phyloP scores from a whole-genome alignment of 2,797 vertebrate genomes.

The Synanceia verrucosa region DNA sequence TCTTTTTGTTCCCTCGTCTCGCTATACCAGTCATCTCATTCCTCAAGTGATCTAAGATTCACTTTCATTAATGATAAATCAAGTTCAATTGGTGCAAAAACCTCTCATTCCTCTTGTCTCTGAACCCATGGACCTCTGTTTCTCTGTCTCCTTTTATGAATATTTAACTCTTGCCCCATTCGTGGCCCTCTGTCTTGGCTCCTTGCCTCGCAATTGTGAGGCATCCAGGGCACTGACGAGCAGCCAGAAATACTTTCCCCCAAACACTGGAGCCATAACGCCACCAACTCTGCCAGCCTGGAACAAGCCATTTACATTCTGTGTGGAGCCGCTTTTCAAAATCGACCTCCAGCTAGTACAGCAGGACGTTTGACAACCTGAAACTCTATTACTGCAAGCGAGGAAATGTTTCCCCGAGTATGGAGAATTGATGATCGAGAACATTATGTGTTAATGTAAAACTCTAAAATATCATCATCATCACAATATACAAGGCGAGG shows the following conservation, averaged over 20 bases:
- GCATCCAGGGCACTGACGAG: conserved; percentile 34
- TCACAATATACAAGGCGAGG: not conserved
- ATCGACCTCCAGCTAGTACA: conserved; percentile 15
- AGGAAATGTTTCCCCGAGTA: not conserved
- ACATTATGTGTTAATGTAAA: not conserved
- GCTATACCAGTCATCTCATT: conserved; percentile 1
- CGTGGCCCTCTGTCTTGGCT: conserved; percentile 52
- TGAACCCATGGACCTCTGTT: conserved; percentile 30
- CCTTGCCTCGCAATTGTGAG: conserved; percentile 48
- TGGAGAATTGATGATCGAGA: not conserved
- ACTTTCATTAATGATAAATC: conserved; percentile 29
- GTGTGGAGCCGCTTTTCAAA: conserved; percentile 37
- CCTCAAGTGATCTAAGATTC: conserved; percentile 21
- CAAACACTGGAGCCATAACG: conserved; percentile 30
- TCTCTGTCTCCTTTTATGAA: conserved; percentile 59
- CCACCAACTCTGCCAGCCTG: conserved; percentile 31
- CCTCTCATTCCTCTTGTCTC: conserved; percentile 24
- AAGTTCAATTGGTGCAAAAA: conserved; percentile 15
- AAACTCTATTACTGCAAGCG: conserved; percentile 22
- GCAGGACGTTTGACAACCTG: conserved; percentile 15
- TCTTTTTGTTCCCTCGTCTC: conserved; percentile 9
- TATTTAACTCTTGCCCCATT: conserved; percentile 68
- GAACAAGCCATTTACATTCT: conserved; percentile 26
- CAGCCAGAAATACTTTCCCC: conserved; percentile 51
- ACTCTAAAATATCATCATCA: not conserved